A percentile compares a stretch with the other conserved stretches of the same genome.
phyloP scores from a whole-genome alignment of 2,113 vertebrate species.

The Hydrolagus affinis region DNA sequence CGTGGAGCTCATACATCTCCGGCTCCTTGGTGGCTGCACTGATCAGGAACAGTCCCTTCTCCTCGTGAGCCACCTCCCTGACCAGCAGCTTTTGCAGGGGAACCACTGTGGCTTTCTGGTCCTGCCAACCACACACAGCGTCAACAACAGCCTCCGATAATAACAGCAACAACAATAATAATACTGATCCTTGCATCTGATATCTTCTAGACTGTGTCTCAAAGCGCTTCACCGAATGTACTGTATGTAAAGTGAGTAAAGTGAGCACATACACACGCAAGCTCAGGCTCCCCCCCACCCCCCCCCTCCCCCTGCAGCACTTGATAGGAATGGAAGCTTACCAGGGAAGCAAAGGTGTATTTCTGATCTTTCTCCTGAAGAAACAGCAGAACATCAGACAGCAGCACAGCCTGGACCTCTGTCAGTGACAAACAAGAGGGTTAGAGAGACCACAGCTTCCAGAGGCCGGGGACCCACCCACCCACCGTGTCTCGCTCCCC shows the following conservation, averaged over 20 bases:
- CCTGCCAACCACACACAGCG: slow-evolving; percentile 49
- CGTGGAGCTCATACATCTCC: slow-evolving; percentile 89
- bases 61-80: slow-evolving; percentile 93
- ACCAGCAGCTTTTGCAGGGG: slow-evolving; percentile 93
- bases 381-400: slow-evolving; percentile 81
- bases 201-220: too few species aligned
- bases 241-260: too few species aligned
- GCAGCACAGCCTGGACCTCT: slow-evolving; percentile 86
- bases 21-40: slow-evolving; percentile 74
- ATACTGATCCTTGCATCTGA: too few species aligned
- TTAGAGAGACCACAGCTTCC: neutral
- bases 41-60: slow-evolving; percentile 90
- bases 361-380: slow-evolving; percentile 97
- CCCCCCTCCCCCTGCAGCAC: too few species aligned
- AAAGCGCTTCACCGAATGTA: too few species aligned
- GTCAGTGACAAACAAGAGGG: slow-evolving; percentile 35
- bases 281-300: too few species aligned
- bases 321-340: slow-evolving; percentile 47
- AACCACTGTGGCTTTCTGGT: slow-evolving; percentile 89
- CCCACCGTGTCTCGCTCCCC: slow-evolving; percentile 39
- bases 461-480: slow-evolving; percentile 28
- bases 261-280: too few species aligned
- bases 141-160: too few species aligned
- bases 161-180: too few species aligned
- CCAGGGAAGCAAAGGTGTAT: slow-evolving; percentile 84